phyloP scores from a whole-genome alignment of 2,113 vertebrate genomes.

The Ptilonorhynchus violaceus region DNA sequence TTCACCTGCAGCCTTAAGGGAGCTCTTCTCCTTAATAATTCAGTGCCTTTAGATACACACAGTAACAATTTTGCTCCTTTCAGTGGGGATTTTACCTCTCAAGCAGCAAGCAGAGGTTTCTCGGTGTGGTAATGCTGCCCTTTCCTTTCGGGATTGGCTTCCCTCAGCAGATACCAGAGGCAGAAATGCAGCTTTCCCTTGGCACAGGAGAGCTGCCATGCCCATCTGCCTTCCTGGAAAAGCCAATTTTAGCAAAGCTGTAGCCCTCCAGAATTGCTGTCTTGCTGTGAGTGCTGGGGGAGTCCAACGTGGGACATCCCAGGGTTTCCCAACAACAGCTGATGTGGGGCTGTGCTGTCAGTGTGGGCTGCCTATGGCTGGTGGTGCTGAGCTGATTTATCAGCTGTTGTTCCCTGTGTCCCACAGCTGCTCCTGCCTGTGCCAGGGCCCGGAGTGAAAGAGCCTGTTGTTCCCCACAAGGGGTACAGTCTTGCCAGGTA shows the following conservation, averaged over 20 bases:
- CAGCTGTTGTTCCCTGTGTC: not conserved
- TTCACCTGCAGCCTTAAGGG: not conserved
- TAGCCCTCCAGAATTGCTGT: not conserved
- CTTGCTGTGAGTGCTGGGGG: not conserved
- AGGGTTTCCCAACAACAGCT: not conserved
- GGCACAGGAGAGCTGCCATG: not conserved
- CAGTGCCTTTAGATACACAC: not conserved
- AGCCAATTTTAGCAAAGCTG: not conserved
- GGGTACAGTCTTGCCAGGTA: not conserved
- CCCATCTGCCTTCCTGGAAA: not conserved
- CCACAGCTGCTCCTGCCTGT: not conserved
- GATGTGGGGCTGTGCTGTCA: not conserved
- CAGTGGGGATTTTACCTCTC: not conserved
- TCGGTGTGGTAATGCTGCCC: not conserved
- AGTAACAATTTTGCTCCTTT: not conserved
- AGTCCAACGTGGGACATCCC: not conserved
- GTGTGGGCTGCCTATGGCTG: not conserved
- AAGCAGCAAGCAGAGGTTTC: not conserved
- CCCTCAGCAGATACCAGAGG: not conserved
- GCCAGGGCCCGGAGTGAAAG: not conserved
- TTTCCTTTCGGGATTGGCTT: not conserved
- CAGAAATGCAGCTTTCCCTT: not conserved
- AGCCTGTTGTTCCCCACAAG: not conserved
- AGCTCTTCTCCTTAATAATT: constrained; percentile 36
- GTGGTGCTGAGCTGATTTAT: not conserved